Percentiles rank a stretch among this genome's conserved stretches.
Evolutionary conservation across 2,113 vertebrate genomes (phyloP).

Genomic region (Cranoglanis bouderius): DNA sequence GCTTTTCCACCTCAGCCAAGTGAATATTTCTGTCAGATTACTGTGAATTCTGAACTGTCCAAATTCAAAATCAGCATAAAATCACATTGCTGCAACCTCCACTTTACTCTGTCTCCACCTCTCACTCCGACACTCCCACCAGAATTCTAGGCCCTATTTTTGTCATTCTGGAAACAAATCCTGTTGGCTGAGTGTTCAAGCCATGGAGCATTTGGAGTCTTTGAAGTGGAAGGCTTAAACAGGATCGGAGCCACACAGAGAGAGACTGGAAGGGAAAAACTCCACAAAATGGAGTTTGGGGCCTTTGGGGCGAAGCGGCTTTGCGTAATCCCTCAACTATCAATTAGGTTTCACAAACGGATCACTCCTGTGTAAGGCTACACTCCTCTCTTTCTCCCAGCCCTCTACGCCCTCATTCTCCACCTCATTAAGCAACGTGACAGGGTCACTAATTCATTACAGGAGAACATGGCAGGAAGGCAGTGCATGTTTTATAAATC

Average conservation of each 20-base stretch:
- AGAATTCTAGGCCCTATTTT: slow-evolving; percentile 38
- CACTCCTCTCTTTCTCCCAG: slow-evolving; percentile 10
- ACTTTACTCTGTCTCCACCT: not conserved
- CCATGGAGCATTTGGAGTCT: slow-evolving; percentile 39
- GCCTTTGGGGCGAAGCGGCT: slow-evolving; percentile 39
- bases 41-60: not conserved
- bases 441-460: slow-evolving; percentile 45
- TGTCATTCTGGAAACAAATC: slow-evolving; percentile 50
- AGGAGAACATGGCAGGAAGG: slow-evolving; percentile 25
- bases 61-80: not conserved
- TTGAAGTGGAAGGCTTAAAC: slow-evolving; percentile 51
- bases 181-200: slow-evolving; percentile 46
- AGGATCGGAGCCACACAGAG: slow-evolving; percentile 47
- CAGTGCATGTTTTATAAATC: slow-evolving; percentile 6
- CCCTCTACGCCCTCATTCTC: slow-evolving; percentile 26
- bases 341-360: slow-evolving; percentile 40
- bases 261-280: slow-evolving; percentile 8
- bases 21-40: not conserved
- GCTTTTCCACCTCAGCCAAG: not conserved
- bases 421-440: slow-evolving; percentile 42
- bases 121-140: not conserved
- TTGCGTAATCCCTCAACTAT: slow-evolving; percentile 43
- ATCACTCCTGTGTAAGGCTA: slow-evolving; percentile 29
- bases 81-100: not conserved
- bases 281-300: slow-evolving; percentile 42